Evolutionary conservation across 2,888 invertebrate species (phyloP).

Genomic region (Tholera decimalis): DNA sequence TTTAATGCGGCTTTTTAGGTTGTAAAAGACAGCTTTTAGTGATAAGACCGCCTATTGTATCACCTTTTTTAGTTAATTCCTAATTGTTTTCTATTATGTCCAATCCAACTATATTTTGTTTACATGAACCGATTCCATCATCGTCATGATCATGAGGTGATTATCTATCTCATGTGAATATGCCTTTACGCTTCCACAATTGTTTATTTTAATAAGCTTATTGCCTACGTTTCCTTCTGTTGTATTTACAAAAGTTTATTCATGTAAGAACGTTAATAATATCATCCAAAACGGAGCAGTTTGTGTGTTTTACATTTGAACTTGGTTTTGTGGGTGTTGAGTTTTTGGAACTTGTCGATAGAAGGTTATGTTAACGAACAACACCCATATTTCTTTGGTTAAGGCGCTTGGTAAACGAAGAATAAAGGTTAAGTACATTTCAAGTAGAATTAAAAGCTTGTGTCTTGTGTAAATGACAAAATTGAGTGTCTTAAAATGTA

Average conservation of each 20-base stretch:
- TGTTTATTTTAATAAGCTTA: slow-evolving; percentile 44
- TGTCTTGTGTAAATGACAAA: no score
- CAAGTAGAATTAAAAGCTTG: no score
- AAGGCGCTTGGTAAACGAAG: background rate
- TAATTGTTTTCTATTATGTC: no score
- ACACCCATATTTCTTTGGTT: background rate
- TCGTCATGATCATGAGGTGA: no score
- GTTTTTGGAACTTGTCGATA: background rate
- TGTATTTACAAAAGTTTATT: slow-evolving; percentile 39
- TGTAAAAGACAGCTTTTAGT: no score
- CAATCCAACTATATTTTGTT: no score
- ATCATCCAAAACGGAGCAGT: slow-evolving; percentile 3
- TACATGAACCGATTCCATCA: no score
- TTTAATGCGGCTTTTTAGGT: no score
- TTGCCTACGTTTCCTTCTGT: slow-evolving; percentile 19
- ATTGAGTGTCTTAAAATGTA: no score
- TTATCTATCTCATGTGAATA: background rate
- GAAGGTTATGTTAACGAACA: background rate
- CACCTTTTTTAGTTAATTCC: no score
- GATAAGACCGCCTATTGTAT: no score
- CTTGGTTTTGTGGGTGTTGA: slow-evolving; percentile 1
- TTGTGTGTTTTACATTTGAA: slow-evolving; percentile 28
- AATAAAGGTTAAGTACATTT: background rate
- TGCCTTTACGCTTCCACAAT: slow-evolving; percentile 1
- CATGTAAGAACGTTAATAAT: slow-evolving; percentile 23